A percentile compares a stretch with the other conserved stretches of the same genome.
These are phyloP conservation scores for Cnemophilus loriae DNA, from an alignment of 2,113 vertebrate species.

Conservation along the genomic window DNA sequence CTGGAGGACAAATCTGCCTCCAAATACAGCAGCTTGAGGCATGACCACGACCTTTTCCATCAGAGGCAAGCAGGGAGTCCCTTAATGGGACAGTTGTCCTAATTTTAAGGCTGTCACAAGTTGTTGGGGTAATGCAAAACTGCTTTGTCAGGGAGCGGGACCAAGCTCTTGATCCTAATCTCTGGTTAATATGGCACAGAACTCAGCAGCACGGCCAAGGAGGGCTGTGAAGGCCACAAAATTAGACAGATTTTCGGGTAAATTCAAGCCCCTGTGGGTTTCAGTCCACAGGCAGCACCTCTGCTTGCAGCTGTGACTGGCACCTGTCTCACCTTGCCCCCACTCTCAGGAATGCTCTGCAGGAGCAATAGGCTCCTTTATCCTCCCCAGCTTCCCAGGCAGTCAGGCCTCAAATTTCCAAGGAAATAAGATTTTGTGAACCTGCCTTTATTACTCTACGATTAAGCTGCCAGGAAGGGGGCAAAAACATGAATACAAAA, in stretches of 20 bases:
- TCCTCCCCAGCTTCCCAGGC: not conserved
- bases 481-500: not conserved
- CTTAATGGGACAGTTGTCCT: not conserved
- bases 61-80: not conserved
- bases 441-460: not conserved
- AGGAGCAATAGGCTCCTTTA: not conserved
- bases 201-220: not conserved
- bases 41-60: not conserved
- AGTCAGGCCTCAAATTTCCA: not conserved
- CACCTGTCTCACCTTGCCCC: not conserved
- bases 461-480: not conserved
- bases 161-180: not conserved
- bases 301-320: not conserved
- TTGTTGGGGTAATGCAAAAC: not conserved
- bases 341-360: not conserved
- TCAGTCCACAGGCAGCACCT: not conserved
- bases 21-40: accelerated
- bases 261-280: not conserved
- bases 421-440: not conserved
- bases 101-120: not conserved
- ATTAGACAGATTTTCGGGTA: not conserved
- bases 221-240: not conserved
- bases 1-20: not conserved
- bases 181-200: not conserved
- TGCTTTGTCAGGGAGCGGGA: not conserved